A percentile compares a stretch with the other conserved stretches of the same genome.
These are phyloP conservation scores for Agrochola lychnidis DNA, from an alignment of 2,888 invertebrate genomes.

Conservation along the genomic window DNA sequence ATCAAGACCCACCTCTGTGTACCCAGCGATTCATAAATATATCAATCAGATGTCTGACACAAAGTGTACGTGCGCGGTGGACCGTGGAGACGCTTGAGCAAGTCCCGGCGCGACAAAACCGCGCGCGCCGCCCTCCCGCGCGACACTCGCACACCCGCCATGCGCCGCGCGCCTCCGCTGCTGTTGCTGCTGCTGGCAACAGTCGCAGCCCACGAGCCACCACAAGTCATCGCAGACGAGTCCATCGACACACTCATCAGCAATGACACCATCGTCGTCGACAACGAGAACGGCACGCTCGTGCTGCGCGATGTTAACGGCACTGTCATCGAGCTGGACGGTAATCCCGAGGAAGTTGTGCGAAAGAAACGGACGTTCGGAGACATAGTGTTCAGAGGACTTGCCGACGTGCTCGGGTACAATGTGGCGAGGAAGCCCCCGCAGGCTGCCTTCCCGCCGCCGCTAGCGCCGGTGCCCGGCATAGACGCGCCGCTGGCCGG, in stretches of 20 bases:
- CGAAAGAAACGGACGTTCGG: constrained; percentile 89
- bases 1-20: constrained; percentile 4
- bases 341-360: constrained; percentile 82
- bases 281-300: constrained; percentile 56
- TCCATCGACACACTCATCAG: constrained; percentile 59
- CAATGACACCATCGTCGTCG: constrained; percentile 69
- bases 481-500: constrained; percentile 79
- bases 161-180: constrained; percentile 80
- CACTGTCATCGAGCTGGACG: constrained; percentile 73
- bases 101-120: constrained; percentile 83
- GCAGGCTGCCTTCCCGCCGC: constrained; percentile 83
- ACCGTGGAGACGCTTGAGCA: constrained; percentile 81
- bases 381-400: constrained; percentile 87
- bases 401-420: constrained; percentile 89
- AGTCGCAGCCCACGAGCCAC: constrained; percentile 60
- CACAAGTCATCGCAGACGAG: constrained; percentile 52
- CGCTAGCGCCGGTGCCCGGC: constrained; percentile 85
- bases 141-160: constrained; percentile 83
- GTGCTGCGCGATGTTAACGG: constrained; percentile 68
- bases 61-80: constrained; percentile 60
- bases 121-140: constrained; percentile 80
- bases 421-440: constrained; percentile 83
- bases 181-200: constrained; percentile 71
- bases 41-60: constrained; percentile 54
- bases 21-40: constrained; percentile 57